These are phyloP conservation scores for Oryzias celebensis DNA, from an alignment of 2,113 vertebrate species.

Conservation along the genomic window DNA sequence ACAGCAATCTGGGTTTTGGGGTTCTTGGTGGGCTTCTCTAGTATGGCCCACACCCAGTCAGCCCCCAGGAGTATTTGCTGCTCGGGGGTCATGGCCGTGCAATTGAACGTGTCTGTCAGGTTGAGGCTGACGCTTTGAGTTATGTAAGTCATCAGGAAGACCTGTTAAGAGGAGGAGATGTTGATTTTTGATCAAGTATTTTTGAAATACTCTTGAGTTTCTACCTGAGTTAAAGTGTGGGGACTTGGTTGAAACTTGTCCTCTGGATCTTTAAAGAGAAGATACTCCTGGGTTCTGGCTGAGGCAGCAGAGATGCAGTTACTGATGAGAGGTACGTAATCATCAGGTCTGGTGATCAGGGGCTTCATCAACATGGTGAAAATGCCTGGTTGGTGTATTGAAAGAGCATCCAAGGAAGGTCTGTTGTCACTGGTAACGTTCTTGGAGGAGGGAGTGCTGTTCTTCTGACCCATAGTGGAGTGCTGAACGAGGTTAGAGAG, in stretches of 20 bases:
- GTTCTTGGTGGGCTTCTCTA: constrained; percentile 69
- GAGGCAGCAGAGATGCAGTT: constrained; percentile 66
- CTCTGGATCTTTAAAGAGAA: constrained; percentile 75
- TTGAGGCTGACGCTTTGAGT: constrained; percentile 62
- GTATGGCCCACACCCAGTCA: constrained; percentile 78
- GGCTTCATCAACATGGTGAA: constrained; percentile 54
- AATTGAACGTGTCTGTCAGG: constrained; percentile 68
- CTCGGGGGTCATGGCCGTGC: constrained; percentile 72
- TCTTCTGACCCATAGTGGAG: constrained; percentile 45
- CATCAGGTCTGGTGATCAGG: constrained; percentile 15
- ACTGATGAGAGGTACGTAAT: constrained; percentile 64
- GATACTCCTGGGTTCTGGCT: constrained; percentile 69
- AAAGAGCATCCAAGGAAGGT: neutral
- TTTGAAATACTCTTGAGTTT: neutral
- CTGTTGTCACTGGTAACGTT: constrained; percentile 12
- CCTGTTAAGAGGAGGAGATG: constrained; percentile 28
- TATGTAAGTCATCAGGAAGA: constrained; percentile 80
- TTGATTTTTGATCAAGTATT: neutral
- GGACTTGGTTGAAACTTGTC: constrained; percentile 62
- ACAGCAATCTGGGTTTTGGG: constrained; percentile 73
- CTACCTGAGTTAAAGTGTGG: constrained; percentile 61
- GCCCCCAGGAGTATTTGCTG: constrained; percentile 76
- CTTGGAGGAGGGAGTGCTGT: constrained; percentile 28
- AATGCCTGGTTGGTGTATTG: constrained; percentile 26
- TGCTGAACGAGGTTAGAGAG: constrained; percentile 41